These are phyloP conservation scores for Coreius guichenoti DNA, from an alignment of 2,797 vertebrate species.

Conservation along the genomic window DNA sequence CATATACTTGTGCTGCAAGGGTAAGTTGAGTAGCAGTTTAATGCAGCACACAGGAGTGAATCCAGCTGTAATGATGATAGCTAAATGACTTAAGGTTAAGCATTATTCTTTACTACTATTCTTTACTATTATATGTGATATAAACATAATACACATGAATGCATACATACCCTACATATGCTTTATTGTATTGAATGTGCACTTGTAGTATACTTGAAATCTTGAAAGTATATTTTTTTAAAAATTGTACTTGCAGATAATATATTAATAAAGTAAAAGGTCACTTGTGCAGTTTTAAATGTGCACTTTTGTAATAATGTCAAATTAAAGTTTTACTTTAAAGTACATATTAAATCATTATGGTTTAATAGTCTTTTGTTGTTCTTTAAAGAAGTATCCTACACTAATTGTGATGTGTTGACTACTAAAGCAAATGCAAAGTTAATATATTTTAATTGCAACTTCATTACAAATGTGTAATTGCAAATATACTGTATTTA, in stretches of 20 bases:
- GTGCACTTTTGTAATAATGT: not conserved
- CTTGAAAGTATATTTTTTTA: not conserved
- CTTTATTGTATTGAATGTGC: not conserved
- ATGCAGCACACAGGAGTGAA: not conserved
- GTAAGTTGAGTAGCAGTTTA: not conserved
- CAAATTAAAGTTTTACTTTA: not conserved
- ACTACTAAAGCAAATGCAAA: no score
- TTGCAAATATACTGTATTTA: not conserved
- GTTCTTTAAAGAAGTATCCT: not conserved
- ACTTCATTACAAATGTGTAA: not conserved
- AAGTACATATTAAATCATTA: no score
- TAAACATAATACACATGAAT: not conserved
- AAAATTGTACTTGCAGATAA: not conserved
- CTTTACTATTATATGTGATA: not conserved
- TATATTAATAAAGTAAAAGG: not conserved
- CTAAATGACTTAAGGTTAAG: slow-evolving; percentile 9
- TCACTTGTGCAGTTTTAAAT: not conserved
- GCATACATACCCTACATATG: slow-evolving; percentile 18
- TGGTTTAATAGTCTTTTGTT: not conserved
- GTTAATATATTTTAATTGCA: not conserved
- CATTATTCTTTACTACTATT: slow-evolving; percentile 2
- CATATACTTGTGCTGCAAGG: not conserved
- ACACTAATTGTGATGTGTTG: not conserved
- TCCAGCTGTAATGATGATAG: slow-evolving; percentile 16
- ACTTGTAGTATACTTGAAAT: not conserved